Base-by-base conservation (phyloP, 1,140 invertebrate genomes). In the Drosophila nikananu region DNA sequence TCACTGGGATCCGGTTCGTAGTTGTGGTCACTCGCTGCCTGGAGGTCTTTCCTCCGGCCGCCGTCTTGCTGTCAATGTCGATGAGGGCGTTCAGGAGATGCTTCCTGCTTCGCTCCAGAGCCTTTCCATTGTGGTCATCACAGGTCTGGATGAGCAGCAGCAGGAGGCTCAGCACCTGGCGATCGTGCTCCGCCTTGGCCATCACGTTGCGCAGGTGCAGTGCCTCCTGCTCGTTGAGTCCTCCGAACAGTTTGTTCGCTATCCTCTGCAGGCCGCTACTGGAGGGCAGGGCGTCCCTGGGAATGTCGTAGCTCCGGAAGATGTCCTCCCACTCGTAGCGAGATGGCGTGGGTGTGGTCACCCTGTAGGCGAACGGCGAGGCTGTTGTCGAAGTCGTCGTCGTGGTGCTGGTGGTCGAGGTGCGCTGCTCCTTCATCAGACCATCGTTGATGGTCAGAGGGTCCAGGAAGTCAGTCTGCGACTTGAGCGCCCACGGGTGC, bases 161-260 rank as follows among this genome's bases (percentile, higher is more conserved):
- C 41, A 97, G 95, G 17, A 97, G 92, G 52, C 96, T 95, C 61
- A 96, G 94, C 0, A 97, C 96, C 2, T 96, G 96, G 48, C 95
- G 95, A 87, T 97, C 97, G 63, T 94, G 95, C 80, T 96, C 95
- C 5, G 96, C 96, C 91, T 97, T 95, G 77, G 96, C 95, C 96
- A 97, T 97, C 8, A 97, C 95, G 65, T 95, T 95, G 94, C 96
- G 96, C 44, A 97, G 91, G 54, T 96, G 96, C 79, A 96, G 94
- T 1, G 95, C 95, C 75, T 96, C 96, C 1, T 96, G 95, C 37
- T 95, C 95, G 80, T 97, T 97, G 42, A 97, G 94, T 13, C 95
- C 95, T 2, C 95, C 95, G 82, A 97, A 96, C 83, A 97, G 95
- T 89, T 96, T 94, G 73, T 96, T 95, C 7, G 96, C 96, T 79